phyloP scores from a whole-genome alignment of 1,140 invertebrate species.

The Atopsyche davidsoni region DNA sequence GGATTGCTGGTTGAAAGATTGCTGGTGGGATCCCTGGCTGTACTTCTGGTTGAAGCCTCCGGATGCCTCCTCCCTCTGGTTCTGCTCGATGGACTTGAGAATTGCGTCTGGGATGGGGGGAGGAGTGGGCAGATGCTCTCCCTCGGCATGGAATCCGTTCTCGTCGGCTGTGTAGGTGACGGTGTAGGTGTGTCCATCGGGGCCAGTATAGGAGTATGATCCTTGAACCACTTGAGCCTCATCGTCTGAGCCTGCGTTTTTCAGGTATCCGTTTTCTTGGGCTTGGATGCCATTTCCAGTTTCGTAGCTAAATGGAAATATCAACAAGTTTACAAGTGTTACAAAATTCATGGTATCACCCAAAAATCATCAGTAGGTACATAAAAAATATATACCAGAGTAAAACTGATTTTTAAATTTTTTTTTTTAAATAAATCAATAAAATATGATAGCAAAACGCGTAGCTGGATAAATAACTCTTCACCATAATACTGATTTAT shows the following conservation, averaged over 20 bases:
- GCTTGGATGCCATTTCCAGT: slow-evolving; percentile 45
- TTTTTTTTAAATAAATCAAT: too few relatives aligned
- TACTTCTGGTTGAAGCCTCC: not conserved
- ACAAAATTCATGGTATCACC: not conserved
- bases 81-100: slow-evolving; percentile 39
- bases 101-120: slow-evolving; percentile 61
- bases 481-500: too few relatives aligned
- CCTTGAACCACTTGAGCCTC: slow-evolving; percentile 58
- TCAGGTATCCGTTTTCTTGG: slow-evolving; percentile 34
- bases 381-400: too few relatives aligned
- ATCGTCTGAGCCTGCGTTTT: slow-evolving; percentile 47
- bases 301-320: slow-evolving; percentile 40
- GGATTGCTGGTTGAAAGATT: slow-evolving; percentile 3
- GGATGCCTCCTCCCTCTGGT: slow-evolving; percentile 18
- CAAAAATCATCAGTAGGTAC: too few relatives aligned
- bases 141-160: slow-evolving; percentile 68
- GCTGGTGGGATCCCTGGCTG: not conserved
- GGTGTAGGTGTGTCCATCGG: slow-evolving; percentile 62
- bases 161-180: slow-evolving; percentile 74
- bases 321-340: not conserved
- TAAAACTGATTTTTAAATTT: too few relatives aligned
- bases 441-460: too few relatives aligned
- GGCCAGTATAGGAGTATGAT: slow-evolving; percentile 66
- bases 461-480: too few relatives aligned
- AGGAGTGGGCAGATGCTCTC: slow-evolving; percentile 71